phyloP scores from a whole-genome alignment of 1,140 invertebrate species.

The Trichonephila clavipes region DNA sequence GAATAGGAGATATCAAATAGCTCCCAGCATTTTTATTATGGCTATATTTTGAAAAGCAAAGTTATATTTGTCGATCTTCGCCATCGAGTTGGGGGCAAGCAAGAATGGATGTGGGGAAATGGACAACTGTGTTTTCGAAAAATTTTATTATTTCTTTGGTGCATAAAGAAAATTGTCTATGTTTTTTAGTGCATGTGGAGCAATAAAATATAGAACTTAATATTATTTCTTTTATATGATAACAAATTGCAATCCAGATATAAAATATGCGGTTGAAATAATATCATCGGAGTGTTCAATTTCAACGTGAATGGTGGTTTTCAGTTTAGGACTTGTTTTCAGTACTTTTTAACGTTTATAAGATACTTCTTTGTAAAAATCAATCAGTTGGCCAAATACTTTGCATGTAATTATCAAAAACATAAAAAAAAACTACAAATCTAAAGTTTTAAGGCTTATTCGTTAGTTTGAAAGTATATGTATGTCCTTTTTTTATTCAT shows the following conservation, averaged over 20 bases:
- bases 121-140: neutral
- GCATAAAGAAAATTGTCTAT: neutral
- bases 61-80: neutral
- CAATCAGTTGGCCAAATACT: too few species aligned
- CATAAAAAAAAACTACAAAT: too few species aligned
- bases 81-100: neutral
- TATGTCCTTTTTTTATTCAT: too few species aligned
- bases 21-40: conserved; percentile 12
- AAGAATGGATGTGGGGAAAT: neutral
- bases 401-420: too few species aligned
- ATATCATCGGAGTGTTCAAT: too few species aligned
- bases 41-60: conserved; percentile 26
- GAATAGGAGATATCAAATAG: conserved; percentile 7
- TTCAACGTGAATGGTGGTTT: too few species aligned
- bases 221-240: neutral
- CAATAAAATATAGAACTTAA: neutral
- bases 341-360: too few species aligned
- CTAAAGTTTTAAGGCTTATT: too few species aligned
- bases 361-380: too few species aligned
- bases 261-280: neutral
- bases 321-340: too few species aligned
- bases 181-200: neutral
- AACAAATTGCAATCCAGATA: neutral
- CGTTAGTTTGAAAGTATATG: too few species aligned
- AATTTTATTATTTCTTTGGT: conserved; percentile 18